Evolutionary conservation across 2,888 invertebrate species (phyloP).

Genomic region (Ptychoptera albimana): DNA sequence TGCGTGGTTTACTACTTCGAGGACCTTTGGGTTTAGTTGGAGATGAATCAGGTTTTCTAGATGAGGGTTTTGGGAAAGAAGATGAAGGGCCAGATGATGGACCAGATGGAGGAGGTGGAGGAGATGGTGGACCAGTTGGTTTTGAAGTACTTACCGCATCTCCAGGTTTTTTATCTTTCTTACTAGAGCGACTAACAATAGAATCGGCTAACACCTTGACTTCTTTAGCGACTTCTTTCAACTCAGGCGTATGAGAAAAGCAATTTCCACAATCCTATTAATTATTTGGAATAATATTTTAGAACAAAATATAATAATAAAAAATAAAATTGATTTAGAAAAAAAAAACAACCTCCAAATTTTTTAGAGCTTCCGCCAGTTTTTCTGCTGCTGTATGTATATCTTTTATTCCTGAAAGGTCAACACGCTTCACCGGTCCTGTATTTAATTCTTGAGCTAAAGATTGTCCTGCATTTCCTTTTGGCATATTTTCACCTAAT

Average conservation of each 20-base stretch:
- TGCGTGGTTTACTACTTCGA: too few species aligned
- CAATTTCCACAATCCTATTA: constrained; percentile 9
- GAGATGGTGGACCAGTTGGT: too few species aligned
- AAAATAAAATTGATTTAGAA: background rate
- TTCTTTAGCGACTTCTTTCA: constrained; percentile 8
- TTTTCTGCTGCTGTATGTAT: constrained; percentile 6
- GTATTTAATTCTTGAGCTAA: constrained; percentile 26
- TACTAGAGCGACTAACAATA: background rate
- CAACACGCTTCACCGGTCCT: constrained; percentile 11
- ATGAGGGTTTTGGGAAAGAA: too few species aligned
- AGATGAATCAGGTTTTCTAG: too few species aligned
- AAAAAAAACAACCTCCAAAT: constrained; percentile 7
- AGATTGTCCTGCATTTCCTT: constrained; percentile 9
- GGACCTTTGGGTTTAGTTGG: too few species aligned
- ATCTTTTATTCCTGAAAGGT: constrained; percentile 2
- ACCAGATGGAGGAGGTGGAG: too few species aligned
- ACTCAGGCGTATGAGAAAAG: constrained; percentile 1
- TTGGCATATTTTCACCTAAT: background rate
- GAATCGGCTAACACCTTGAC: constrained; percentile 6
- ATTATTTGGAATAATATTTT: background rate
- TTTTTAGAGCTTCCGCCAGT: constrained; percentile 7
- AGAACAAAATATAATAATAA: background rate
- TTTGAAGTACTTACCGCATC: background rate
- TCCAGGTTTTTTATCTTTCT: background rate
- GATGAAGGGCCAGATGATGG: too few species aligned